These are phyloP conservation scores for Mayetiola destructor DNA, from an alignment of 2,888 invertebrate genomes.

Conservation along the genomic window DNA sequence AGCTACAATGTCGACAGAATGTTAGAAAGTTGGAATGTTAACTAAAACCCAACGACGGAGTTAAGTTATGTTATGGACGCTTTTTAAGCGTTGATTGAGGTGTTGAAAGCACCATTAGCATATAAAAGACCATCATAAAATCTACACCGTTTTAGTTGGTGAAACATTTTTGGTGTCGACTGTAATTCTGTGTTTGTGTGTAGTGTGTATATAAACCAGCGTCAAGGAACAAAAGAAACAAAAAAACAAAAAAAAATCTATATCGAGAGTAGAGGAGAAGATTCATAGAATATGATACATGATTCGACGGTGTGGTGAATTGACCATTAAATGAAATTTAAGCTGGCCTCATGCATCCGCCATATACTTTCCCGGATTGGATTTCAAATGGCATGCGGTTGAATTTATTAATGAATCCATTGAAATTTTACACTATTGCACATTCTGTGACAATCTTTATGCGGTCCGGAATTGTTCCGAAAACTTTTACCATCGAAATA, in stretches of 20 bases:
- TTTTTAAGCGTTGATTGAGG: constrained; percentile 4
- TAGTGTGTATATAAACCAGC: neutral
- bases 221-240: neutral
- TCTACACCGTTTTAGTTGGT: neutral
- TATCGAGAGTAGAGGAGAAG: neutral
- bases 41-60: no score
- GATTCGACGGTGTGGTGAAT: neutral
- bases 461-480: no score
- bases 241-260: no score
- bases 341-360: neutral
- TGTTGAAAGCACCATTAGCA: constrained; percentile 3
- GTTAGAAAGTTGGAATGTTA: no score
- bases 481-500: no score
- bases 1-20: neutral
- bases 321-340: constrained; percentile 8
- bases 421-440: no score
- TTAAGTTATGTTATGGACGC: no score
- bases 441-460: no score
- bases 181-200: neutral
- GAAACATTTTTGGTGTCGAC: neutral
- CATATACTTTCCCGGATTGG: neutral
- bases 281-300: constrained; percentile 1
- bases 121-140: constrained; percentile 9
- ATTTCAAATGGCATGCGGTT: neutral
- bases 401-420: no score